Conservation (phyloP, 1,140 invertebrate species). For the Oncopodura yosiiana region DNA sequence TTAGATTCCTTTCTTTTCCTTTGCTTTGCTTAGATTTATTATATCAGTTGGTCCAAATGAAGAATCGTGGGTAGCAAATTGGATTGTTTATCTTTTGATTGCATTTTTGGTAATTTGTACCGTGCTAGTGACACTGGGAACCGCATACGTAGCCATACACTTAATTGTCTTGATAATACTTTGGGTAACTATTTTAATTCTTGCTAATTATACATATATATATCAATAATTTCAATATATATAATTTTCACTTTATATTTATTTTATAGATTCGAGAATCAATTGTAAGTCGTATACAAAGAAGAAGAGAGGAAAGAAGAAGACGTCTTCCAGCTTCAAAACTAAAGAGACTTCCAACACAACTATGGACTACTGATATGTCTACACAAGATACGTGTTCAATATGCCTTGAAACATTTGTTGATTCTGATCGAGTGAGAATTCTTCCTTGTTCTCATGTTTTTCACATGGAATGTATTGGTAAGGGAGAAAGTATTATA, state of each 20-base stretch:
- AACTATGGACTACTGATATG: slow-evolving; percentile 55
- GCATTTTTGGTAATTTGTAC: no score
- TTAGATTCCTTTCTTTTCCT: no score
- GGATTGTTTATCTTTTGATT: no score
- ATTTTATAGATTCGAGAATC: slow-evolving; percentile 6
- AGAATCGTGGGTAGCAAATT: no score
- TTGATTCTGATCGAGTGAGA: slow-evolving; percentile 85
- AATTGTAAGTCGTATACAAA: slow-evolving; percentile 44
- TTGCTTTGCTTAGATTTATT: no score
- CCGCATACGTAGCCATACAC: slow-evolving; percentile 5
- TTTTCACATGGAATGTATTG: background rate
- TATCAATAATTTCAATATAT: background rate
- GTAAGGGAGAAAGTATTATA: no score
- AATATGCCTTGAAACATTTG: slow-evolving; percentile 95
- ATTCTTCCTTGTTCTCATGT: slow-evolving; percentile 85
- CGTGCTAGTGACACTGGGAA: slow-evolving; percentile 1
- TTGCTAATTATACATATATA: background rate
- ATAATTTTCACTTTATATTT: background rate
- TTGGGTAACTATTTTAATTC: background rate
- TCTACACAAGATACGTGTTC: slow-evolving; percentile 95
- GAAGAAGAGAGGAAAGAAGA: slow-evolving; percentile 62
- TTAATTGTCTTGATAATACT: slow-evolving; percentile 1
- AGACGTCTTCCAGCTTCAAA: slow-evolving; percentile 72
- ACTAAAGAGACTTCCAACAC: slow-evolving; percentile 70
- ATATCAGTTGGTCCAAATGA: no score